Conservation (phyloP, 2,113 vertebrate species). For the Collichthys lucidus region DNA sequence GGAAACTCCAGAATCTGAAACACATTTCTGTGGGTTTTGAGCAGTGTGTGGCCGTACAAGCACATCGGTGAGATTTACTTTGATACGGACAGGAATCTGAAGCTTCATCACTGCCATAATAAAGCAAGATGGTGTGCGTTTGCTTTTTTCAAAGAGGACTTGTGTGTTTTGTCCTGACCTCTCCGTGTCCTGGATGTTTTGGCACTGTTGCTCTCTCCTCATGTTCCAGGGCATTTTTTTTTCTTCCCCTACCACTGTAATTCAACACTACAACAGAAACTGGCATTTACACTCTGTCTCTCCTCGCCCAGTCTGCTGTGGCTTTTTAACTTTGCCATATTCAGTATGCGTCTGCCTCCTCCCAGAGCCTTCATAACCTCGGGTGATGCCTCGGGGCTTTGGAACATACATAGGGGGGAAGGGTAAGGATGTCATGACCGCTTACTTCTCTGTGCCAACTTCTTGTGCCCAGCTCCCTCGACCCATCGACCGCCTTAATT, state of each 20-base stretch:
- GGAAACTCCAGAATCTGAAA: not conserved
- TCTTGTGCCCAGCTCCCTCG: constrained; percentile 42
- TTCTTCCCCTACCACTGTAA: not conserved
- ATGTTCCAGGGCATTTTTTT: not conserved
- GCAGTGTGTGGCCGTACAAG: not conserved
- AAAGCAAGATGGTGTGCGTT: not conserved
- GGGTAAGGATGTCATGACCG: constrained; percentile 49
- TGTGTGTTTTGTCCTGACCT: constrained; percentile 1
- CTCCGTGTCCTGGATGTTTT: constrained; percentile 6
- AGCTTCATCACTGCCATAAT: not conserved
- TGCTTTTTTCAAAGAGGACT: not conserved
- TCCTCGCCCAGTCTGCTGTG: constrained; percentile 24
- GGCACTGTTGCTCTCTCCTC: not conserved
- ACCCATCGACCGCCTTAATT: constrained; percentile 66
- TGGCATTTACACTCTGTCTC: constrained; percentile 33
- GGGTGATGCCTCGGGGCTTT: constrained; percentile 29
- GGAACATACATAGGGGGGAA: constrained; percentile 40
- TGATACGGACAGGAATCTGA: not conserved
- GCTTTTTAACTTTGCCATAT: constrained; percentile 36
- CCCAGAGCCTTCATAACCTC: constrained; percentile 15
- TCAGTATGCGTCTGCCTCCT: constrained; percentile 39
- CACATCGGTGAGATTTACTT: too few relatives aligned
- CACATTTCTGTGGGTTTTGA: not conserved
- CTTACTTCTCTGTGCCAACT: constrained; percentile 52
- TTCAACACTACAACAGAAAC: constrained; percentile 18